phyloP scores from a whole-genome alignment of 2,888 invertebrate species.

The Tenthredo livida region DNA sequence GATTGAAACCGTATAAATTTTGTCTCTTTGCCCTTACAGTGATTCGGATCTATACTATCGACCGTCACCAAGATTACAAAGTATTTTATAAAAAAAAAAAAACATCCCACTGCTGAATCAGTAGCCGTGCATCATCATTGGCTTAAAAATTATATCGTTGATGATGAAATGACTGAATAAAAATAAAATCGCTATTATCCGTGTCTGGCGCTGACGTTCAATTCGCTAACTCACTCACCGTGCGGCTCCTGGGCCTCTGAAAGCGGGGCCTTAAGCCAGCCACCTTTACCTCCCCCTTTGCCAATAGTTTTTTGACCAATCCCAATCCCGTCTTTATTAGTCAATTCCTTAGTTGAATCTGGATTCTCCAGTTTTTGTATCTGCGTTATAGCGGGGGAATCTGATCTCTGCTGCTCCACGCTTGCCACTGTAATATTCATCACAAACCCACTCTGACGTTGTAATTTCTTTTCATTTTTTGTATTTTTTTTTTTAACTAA shows the following conservation, averaged over 20 bases:
- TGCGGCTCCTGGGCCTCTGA: slow-evolving; percentile 77
- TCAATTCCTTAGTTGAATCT: slow-evolving; percentile 76
- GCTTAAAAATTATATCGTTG: slow-evolving; percentile 58
- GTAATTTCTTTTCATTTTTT: slow-evolving; percentile 57
- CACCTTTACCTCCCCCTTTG: slow-evolving; percentile 77
- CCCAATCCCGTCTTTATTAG: slow-evolving; percentile 77
- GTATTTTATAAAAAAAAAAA: slow-evolving; percentile 72
- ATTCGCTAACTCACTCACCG: slow-evolving; percentile 73
- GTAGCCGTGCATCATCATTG: slow-evolving; percentile 76
- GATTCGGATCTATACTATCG: slow-evolving; percentile 69
- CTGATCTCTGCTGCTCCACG: slow-evolving; percentile 77
- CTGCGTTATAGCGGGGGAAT: slow-evolving; percentile 76
- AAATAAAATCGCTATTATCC: neutral
- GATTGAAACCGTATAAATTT: slow-evolving; percentile 55
- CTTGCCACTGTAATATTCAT: slow-evolving; percentile 77
- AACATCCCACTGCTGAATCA: slow-evolving; percentile 72
- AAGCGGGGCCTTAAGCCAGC: slow-evolving; percentile 76
- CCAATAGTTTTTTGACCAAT: slow-evolving; percentile 76
- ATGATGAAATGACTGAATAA: neutral
- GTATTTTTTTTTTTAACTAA: neutral
- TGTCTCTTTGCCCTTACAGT: slow-evolving; percentile 78
- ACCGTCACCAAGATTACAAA: slow-evolving; percentile 78
- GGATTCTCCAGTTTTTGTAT: slow-evolving; percentile 76
- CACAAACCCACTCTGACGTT: slow-evolving; percentile 68
- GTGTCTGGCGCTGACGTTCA: neutral